Base-by-base conservation (phyloP, 92 coral and sea anemone genomes). In the Actinostola sp. region DNA sequence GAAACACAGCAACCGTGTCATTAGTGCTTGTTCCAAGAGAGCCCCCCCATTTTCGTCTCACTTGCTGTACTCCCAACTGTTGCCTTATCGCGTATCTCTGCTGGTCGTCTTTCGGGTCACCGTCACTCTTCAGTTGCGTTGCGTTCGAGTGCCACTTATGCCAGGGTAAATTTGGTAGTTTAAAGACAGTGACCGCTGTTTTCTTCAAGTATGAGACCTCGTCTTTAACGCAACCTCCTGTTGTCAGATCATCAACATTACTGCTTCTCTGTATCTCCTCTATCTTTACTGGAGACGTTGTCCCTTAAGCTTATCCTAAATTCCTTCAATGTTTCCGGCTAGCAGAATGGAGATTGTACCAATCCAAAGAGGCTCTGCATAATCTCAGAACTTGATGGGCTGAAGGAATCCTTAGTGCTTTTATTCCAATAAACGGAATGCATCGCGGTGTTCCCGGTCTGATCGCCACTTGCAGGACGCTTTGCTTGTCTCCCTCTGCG, bases 121-220 rank as follows among this genome's bases (percentile, higher is more conserved):
- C 35, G 31, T 80, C 63, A 10, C 48, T 45, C 34, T 88, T 87
- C 12, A 89, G 79, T 70, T 73, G 62, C 11, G 72, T 75, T 30
- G 54, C 93, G 61, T 88, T 82, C 10, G 92, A 82, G 63, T 86
- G 82, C 82, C 92, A 86, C 60, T 86, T 86, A 73, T 81, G 84
- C 34, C 82, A 78, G 63, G 64, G 35, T 26, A 83, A 88, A 20
- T 60, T 70, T 7, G 77, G 86, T 16, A 73, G 89, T 13, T 45
- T 66, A 66, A 88, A 88, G 25, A 83, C 83, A 28, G 62, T 26
- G 25, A 66, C 68, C 0, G 81, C 76, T 33, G 71, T 52, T 45
- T 73, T 50, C 69, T 87, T 87, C 68, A 87, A 56, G 54, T 67
- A 46, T 31, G 35, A 39, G 24, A 74, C 92, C 45, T 87, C 80